Evolutionary conservation across 2,888 invertebrate genomes (phyloP), one percentile per base, ranked within the genome.

Genomic region (Drosophila prolongata): DNA sequence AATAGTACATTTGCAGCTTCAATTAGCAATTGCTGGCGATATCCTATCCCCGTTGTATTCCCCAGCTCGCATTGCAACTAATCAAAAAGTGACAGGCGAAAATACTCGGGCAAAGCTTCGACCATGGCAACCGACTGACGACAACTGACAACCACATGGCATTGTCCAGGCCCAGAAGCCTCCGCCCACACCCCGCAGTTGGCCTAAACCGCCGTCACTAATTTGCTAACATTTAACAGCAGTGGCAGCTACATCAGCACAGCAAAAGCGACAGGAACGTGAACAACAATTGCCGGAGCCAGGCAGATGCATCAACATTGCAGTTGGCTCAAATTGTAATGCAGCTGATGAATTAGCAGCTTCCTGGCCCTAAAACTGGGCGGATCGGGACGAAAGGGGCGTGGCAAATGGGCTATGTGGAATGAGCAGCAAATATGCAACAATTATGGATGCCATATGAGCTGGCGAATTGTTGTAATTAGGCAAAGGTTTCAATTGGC

Each of bases 171-270:
- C 47, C 38, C 47, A 47, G 34, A 44, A 13, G 53, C 34, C 64
- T 47, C 47, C 52, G 44, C 27, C 34, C 55, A 42, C 61, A 11
- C 34, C n/a, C 16, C 27, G 53, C 35, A 61, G 70, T 65, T 79
- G 75, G 80, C 60, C 66, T 59, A 79, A 82, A 77, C 79, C 79
- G 71, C 83, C 83, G 64, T 77, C 77, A 80, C 79, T 83, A 83
- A 79, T 79, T 79, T 79, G 79, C 77, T 74, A 83, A 83, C 79
- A 82, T 79, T 79, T 79, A 79, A 83, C 83, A 75, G 80, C 67
- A 74, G 50, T 68, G 83, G 70, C 78, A 78, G 77, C 75, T 69
- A 70, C 67, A 66, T 53, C 61, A 50, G 43, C 52, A n/a, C 42
- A 40, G 24, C 42, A 16, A 11, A 14, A 43, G 27, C 50, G 55